phyloP scores from a whole-genome alignment of 2,888 invertebrate genomes.

The Halictus quadricinctus region DNA sequence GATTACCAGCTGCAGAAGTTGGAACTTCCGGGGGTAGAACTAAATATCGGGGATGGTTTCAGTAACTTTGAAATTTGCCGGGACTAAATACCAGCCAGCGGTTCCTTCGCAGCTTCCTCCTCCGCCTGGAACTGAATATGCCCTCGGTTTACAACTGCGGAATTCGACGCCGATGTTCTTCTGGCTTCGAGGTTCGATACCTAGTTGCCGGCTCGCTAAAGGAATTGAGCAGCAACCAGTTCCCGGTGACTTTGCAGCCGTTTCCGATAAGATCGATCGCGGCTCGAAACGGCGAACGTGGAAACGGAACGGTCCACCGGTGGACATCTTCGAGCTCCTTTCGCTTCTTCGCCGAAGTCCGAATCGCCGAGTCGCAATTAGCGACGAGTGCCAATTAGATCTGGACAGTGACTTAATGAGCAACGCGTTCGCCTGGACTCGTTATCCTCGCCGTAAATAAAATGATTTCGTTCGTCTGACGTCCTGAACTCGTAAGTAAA shows the following conservation, averaged over 20 bases:
- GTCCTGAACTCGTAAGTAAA: neutral
- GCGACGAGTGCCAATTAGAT: slow-evolving; percentile 53
- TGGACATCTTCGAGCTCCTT: neutral
- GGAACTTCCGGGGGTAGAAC: neutral
- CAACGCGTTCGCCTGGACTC: slow-evolving; percentile 29
- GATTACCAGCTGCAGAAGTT: slow-evolving; percentile 3
- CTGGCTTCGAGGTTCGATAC: neutral
- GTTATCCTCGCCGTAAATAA: neutral
- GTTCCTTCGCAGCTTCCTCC: neutral
- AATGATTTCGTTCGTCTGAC: neutral
- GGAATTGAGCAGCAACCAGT: slow-evolving; percentile 20
- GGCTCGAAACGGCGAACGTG: no score
- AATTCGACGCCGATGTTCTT: slow-evolving; percentile 5
- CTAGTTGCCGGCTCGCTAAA: neutral
- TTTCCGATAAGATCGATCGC: slow-evolving; percentile 10
- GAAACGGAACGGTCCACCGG: neutral
- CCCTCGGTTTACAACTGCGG: neutral
- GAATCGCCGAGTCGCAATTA: no score
- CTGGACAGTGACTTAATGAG: slow-evolving; percentile 40
- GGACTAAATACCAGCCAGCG: slow-evolving; percentile 28
- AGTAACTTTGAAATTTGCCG: slow-evolving; percentile 4
- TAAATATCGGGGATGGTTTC: slow-evolving; percentile 19
- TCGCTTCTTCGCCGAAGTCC: slow-evolving; percentile 1
- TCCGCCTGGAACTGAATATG: neutral
- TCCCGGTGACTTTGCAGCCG: slow-evolving; percentile 2